Evolutionary conservation across 2,888 invertebrate species (phyloP), one percentile per base, ranked within the genome.

Genomic region (Aspidiotus destructor): DNA sequence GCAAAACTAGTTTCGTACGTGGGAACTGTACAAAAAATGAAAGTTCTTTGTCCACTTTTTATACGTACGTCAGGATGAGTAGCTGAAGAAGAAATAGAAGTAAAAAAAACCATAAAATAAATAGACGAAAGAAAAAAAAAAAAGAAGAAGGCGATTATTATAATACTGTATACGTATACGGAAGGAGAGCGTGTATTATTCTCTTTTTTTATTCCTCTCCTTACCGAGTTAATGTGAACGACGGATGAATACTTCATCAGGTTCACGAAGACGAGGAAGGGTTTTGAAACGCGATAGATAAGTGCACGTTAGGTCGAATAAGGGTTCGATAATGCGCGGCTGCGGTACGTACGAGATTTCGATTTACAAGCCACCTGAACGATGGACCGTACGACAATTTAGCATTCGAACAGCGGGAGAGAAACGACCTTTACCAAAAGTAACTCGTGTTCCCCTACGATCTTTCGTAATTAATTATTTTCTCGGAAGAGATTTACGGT

Each of bases 1-100:
- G 64, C 64, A 65, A 65, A 65, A 65, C 64, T 65, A 57, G 64
- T 65, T 65, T 44, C 57, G 17, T 40, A 55, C 55, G 57, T 65
- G 64, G 44, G 64, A 65, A 65, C 64, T 42, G 41, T 15, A 54
- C 16, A 65, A 42, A 41, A 63, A 57, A 44, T 41, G 17, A 44
- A 65, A 65, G 42, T 57, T 57, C n/a, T 48, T 48, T 48, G 48
- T 48, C n/a, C 48, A 28, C 28, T 28, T 28, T 28, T 28, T 28
- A 28, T 28, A 28, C 28, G 28, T 28, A 28, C 28, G 28, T 28
- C 28, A 28, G 28, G 28, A 28, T 28, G 28, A 28, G 28, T 28
- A 28, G 28, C 28, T 28, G 28, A 28, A 63, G 11, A 52, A 62
- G 28, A 62, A 62, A 62, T 52, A 62, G 40, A 28, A 28, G 28